Conservation (phyloP, 2,113 vertebrate species). For the Dromaius novaehollandiae region DNA sequence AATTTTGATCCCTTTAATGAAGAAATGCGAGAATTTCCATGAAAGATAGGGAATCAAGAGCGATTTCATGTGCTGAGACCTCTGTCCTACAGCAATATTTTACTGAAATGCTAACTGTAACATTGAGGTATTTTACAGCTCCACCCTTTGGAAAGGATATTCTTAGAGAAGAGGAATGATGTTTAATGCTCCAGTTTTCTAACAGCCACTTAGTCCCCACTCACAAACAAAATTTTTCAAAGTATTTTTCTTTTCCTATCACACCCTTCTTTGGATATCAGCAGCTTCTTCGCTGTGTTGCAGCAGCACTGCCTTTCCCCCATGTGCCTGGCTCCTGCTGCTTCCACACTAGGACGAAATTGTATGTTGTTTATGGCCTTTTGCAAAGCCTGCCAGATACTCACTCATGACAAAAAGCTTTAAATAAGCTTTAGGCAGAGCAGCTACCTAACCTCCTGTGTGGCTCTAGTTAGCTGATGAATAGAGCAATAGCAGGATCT, state of each 20-base stretch:
- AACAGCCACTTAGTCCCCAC: not conserved
- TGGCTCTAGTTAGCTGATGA: not conserved
- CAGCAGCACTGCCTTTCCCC: not conserved
- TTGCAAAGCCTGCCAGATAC: constrained; percentile 34
- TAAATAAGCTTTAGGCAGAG: not conserved
- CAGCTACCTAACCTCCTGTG: not conserved
- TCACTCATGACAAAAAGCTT: not conserved
- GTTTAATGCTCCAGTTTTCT: not conserved
- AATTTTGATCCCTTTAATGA: not conserved
- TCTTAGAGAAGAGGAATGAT: constrained; percentile 32
- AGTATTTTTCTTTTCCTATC: constrained; percentile 68
- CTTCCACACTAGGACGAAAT: not conserved
- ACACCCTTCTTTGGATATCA: constrained; percentile 57
- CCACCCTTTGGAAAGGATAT: constrained; percentile 53
- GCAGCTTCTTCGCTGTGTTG: constrained; percentile 40
- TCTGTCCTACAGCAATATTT: constrained; percentile 61
- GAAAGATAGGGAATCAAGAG: not conserved
- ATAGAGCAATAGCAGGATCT: not conserved
- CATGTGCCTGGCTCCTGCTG: not conserved
- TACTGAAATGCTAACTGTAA: constrained; percentile 29
- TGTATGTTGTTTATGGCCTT: not conserved
- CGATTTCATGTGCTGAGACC: not conserved
- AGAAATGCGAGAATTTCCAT: not conserved
- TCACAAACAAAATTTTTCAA: constrained; percentile 54
- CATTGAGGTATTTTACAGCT: constrained; percentile 18